Percentiles rank a stretch among this genome's conserved stretches.
phyloP scores from a whole-genome alignment of 37 sponge, comb jelly and placozoan genomes.

The Agelas oroides region DNA sequence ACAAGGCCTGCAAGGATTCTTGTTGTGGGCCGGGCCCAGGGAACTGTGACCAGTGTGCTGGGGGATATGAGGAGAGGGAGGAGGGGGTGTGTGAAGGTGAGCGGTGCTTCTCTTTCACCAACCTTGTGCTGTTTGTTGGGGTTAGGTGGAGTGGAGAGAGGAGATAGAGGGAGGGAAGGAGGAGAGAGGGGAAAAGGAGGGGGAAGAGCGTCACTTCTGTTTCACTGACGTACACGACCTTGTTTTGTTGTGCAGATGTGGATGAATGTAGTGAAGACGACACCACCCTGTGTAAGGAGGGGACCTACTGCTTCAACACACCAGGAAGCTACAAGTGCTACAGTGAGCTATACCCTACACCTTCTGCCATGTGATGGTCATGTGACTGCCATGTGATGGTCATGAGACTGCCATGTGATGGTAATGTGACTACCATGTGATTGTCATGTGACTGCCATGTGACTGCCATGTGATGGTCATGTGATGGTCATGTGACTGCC shows the following conservation, averaged over 20 bases:
- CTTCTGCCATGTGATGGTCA: neutral
- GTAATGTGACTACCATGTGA: too few species aligned
- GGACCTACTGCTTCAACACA: slow-evolving; percentile 84
- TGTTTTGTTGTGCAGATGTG: slow-evolving; percentile 58
- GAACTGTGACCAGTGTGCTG: slow-evolving; percentile 69
- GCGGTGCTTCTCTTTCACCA: too few species aligned
- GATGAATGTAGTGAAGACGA: slow-evolving; percentile 79
- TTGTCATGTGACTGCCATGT: too few species aligned
- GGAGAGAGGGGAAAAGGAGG: too few species aligned
- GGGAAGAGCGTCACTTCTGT: too few species aligned
- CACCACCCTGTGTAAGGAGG: slow-evolving; percentile 65
- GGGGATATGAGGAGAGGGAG: slow-evolving; percentile 69
- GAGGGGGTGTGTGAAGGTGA: slow-evolving; percentile 62
- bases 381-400: too few species aligned
- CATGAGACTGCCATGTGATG: too few species aligned
- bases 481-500: too few species aligned
- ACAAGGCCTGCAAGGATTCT: slow-evolving; percentile 62
- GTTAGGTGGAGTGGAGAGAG: too few species aligned
- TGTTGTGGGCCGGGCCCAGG: slow-evolving; percentile 73
- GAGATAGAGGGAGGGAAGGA: too few species aligned
- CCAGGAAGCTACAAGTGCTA: slow-evolving; percentile 68
- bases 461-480: too few species aligned
- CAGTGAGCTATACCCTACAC: slow-evolving; percentile 20
- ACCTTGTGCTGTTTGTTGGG: neutral
- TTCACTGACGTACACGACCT: too few species aligned